Conservation (phyloP, 2,797 vertebrate species). For the Okamejei kenojei region DNA sequence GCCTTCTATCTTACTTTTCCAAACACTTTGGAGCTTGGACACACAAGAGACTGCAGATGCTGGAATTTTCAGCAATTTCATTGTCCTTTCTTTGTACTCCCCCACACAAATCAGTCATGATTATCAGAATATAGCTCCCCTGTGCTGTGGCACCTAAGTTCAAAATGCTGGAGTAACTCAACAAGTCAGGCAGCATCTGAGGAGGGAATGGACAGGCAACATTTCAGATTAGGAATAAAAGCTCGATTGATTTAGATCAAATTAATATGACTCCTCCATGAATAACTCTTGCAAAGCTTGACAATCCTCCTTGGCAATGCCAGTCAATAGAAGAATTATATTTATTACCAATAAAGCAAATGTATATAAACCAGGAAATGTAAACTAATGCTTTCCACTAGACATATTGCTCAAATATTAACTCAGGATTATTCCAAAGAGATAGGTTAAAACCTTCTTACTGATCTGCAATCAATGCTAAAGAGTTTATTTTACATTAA, state of each 20-base stretch:
- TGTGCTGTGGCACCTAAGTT: too few species aligned
- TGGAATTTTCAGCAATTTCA: too few species aligned
- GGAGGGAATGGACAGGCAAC: too few species aligned
- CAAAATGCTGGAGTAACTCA: too few species aligned
- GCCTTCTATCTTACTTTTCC: too few species aligned
- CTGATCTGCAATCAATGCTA: slow-evolving; percentile 25
- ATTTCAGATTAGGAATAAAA: not conserved
- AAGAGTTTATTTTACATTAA: not conserved
- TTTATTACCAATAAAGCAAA: not conserved
- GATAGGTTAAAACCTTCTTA: not conserved
- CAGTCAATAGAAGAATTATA: not conserved
- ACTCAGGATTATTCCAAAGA: not conserved
- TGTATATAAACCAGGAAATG: not conserved
- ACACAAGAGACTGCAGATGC: too few species aligned
- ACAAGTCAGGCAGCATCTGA: too few species aligned
- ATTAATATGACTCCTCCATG: not conserved
- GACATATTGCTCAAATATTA: not conserved
- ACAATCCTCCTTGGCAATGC: not conserved
- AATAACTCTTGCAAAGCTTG: not conserved
- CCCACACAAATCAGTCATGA: too few species aligned
- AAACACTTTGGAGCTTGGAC: too few species aligned
- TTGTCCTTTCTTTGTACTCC: too few species aligned
- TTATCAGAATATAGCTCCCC: too few species aligned
- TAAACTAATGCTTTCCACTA: not conserved
- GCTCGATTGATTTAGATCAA: not conserved